Evolutionary conservation across 2,888 invertebrate species (phyloP).

Genomic region (Ptychoptera contaminata): DNA sequence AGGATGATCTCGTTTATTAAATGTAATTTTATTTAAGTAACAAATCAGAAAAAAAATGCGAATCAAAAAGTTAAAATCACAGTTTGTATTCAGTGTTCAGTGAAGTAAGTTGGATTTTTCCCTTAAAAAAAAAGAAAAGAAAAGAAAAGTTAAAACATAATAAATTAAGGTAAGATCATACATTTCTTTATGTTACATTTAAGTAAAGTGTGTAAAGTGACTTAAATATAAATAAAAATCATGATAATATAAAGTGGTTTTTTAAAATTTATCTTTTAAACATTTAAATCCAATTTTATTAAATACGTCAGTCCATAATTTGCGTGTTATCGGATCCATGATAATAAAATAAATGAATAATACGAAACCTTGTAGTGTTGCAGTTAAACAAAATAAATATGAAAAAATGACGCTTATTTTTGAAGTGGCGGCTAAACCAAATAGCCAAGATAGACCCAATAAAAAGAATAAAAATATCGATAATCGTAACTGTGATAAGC

Average conservation of each 20-base stretch:
- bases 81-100: neutral
- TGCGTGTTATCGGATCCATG: conserved; percentile 37
- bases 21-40: too few relatives aligned
- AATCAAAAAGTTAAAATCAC: neutral
- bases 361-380: conserved; percentile 44
- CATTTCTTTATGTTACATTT: neutral
- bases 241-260: neutral
- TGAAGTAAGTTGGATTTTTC: neutral
- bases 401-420: conserved; percentile 35
- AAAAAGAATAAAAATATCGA: conserved; percentile 43
- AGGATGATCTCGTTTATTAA: too few relatives aligned
- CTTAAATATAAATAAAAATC: neutral
- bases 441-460: conserved; percentile 44
- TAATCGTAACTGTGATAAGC: conserved; percentile 36
- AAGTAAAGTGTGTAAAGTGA: neutral
- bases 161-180: neutral
- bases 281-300: neutral
- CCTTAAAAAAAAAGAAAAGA: neutral
- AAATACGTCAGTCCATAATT: conserved; percentile 28
- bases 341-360: conserved; percentile 44
- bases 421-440: conserved; percentile 39
- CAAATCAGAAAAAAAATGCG: too few relatives aligned
- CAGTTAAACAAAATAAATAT: conserved; percentile 45
- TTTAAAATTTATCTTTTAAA: neutral
- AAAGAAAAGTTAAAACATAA: neutral